Percentiles rank a stretch among this genome's conserved stretches.
These are phyloP conservation scores for Haliaeetus leucogaster DNA, from an alignment of 2,113 vertebrate species.

Conservation along the genomic window DNA sequence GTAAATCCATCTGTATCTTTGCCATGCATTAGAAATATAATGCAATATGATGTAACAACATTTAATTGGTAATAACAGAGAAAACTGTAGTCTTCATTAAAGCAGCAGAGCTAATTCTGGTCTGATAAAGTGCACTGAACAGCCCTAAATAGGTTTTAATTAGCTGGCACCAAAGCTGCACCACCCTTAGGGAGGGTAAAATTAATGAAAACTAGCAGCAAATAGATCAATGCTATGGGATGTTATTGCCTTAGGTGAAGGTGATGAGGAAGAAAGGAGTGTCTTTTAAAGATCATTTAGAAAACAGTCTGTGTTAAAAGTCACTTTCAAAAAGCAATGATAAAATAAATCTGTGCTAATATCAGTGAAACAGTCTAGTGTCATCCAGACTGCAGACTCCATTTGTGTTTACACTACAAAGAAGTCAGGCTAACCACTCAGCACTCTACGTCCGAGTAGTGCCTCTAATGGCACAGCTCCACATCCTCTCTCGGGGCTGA, in stretches of 20 bases:
- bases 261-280: conserved; percentile 34
- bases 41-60: conserved; percentile 33
- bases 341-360: background rate
- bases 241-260: conserved; percentile 55
- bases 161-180: conserved; percentile 71
- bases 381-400: background rate
- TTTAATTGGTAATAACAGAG: conserved; percentile 70
- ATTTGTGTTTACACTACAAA: background rate
- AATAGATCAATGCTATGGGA: conserved; percentile 62
- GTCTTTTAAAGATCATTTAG: conserved; percentile 47
- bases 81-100: conserved; percentile 65
- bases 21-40: conserved; percentile 16
- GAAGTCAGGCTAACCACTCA: background rate
- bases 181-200: conserved; percentile 71
- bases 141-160: conserved; percentile 76
- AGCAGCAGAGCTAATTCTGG: conserved; percentile 64
- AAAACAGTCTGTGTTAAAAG: conserved; percentile 28
- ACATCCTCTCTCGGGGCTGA: rapidly evolving
- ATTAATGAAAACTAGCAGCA: conserved; percentile 71
- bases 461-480: background rate
- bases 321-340: conserved; percentile 40
- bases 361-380: background rate
- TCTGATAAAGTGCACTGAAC: conserved; percentile 69
- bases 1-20: conserved; percentile 1
- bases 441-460: rapidly evolving